A percentile compares a stretch with the other conserved stretches of the same genome.
phyloP scores from a whole-genome alignment of 2,113 vertebrate genomes.

The Podiceps cristatus region DNA sequence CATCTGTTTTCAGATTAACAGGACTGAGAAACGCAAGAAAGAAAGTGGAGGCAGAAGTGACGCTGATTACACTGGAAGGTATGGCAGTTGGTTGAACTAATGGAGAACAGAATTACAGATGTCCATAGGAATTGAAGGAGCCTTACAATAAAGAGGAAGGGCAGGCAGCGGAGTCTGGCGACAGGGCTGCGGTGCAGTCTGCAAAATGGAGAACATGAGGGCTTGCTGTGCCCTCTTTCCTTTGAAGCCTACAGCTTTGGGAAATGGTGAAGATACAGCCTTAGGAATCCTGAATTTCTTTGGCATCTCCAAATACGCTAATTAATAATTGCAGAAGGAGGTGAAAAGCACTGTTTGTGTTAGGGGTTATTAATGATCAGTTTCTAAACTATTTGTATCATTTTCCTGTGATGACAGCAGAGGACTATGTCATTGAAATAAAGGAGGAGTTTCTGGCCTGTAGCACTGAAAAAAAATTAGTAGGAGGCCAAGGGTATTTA shows the following conservation, averaged over 20 bases:
- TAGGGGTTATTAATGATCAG: neutral
- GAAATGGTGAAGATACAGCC: neutral
- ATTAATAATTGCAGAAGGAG: neutral
- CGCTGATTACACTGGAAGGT: neutral
- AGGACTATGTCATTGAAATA: neutral
- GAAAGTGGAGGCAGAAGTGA: neutral
- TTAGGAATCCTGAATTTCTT: neutral
- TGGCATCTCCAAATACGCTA: neutral
- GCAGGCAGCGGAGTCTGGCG: neutral
- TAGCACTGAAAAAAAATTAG: neutral
- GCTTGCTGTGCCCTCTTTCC: neutral
- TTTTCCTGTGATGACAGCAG: neutral
- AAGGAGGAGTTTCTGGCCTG: neutral
- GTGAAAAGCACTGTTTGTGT: neutral
- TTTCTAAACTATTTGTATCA: neutral
- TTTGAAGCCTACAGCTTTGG: neutral
- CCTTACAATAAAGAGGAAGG: neutral
- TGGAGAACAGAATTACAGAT: neutral
- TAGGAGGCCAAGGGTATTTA: neutral
- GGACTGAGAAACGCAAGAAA: neutral
- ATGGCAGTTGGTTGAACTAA: neutral
- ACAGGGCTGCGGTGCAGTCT: neutral
- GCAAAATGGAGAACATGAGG: neutral
- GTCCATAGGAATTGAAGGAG: neutral
- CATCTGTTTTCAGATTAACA: constrained; percentile 14